phyloP scores from a whole-genome alignment of 1,140 invertebrate genomes.

The Augochlora pura region DNA sequence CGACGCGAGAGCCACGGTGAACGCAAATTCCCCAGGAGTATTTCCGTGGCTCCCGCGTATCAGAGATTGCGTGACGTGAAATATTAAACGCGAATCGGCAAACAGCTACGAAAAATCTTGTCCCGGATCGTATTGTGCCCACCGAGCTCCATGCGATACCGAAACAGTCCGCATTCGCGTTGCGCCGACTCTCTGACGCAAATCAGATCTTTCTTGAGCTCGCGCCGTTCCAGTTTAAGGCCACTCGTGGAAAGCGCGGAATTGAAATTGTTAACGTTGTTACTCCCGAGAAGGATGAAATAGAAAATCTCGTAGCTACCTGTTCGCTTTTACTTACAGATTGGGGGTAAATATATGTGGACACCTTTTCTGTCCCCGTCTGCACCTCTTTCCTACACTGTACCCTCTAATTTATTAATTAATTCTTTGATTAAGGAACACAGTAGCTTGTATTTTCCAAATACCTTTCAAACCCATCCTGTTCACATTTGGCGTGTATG shows the following conservation, averaged over 20 bases:
- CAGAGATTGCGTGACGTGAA: conserved; percentile 28
- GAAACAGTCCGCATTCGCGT: neutral
- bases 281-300: no score
- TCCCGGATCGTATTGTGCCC: neutral
- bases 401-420: no score
- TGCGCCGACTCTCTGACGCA: neutral
- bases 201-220: neutral
- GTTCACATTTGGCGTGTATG: no score
- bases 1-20: conserved; percentile 15
- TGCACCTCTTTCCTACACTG: no score
- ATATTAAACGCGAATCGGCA: conserved; percentile 39
- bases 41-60: conserved; percentile 28
- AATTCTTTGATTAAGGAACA: no score
- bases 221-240: neutral
- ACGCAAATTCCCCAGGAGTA: conserved; percentile 26
- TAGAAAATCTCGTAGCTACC: no score
- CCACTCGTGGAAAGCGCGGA: neutral
- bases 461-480: no score
- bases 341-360: no score
- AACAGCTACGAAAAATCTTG: neutral
- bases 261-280: no score
- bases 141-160: neutral
- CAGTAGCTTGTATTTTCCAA: no score
- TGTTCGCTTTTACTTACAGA: no score
- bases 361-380: no score